These are phyloP conservation scores for Tricholauxania praeusta DNA, from an alignment of 2,888 invertebrate genomes.

Conservation along the genomic window DNA sequence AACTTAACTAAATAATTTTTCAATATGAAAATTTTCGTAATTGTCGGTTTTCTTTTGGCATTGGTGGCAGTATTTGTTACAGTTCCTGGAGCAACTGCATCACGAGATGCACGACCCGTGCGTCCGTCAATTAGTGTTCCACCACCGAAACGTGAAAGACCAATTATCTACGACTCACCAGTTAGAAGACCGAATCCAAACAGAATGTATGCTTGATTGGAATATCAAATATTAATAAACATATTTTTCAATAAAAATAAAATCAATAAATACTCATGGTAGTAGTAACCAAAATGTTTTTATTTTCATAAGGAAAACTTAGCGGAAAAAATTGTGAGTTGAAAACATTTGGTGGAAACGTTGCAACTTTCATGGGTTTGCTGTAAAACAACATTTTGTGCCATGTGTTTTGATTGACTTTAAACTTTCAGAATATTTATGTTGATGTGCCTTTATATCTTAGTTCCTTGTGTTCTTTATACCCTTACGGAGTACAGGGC, in stretches of 20 bases:
- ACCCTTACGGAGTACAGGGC: too few species aligned
- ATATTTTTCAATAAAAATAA: not conserved
- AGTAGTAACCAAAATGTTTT: too few species aligned
- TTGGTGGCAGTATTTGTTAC: constrained; percentile 30
- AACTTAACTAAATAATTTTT: not conserved
- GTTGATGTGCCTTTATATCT: too few species aligned
- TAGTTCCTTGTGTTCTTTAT: too few species aligned
- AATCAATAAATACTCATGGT: not conserved
- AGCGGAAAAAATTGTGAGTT: not conserved
- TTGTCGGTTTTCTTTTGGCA: constrained; percentile 32
- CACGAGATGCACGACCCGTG: constrained; percentile 40
- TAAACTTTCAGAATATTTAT: too few species aligned
- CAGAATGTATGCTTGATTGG: constrained; percentile 33
- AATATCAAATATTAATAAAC: not conserved
- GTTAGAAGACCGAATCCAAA: constrained; percentile 33
- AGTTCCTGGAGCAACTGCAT: constrained; percentile 22
- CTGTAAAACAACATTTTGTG: not conserved
- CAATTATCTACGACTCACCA: constrained; percentile 41
- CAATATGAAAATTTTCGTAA: constrained; percentile 35
- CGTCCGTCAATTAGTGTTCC: constrained; percentile 13
- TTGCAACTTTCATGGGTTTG: too few species aligned
- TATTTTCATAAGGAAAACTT: too few species aligned
- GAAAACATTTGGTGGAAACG: too few species aligned
- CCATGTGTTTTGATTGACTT: not conserved
- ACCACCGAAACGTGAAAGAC: constrained; percentile 28